These are phyloP conservation scores for Eubasilissa splendida DNA, from an alignment of 2,888 invertebrate genomes.

Conservation along the genomic window DNA sequence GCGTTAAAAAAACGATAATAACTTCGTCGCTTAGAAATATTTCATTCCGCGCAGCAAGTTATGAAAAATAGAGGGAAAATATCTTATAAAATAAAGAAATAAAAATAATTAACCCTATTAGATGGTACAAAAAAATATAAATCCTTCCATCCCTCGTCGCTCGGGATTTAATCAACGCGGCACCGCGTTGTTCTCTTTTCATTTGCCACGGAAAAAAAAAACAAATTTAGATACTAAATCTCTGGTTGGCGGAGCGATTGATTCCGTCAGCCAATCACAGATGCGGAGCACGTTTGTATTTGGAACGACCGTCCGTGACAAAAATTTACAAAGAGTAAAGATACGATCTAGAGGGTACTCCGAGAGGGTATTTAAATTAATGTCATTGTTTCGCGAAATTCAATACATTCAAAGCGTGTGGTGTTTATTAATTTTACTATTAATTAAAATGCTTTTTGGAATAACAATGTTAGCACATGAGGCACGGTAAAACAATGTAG, in stretches of 20 bases:
- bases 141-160: no score
- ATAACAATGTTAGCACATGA: no score
- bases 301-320: slow-evolving; percentile 56
- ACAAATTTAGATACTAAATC: slow-evolving; percentile 55
- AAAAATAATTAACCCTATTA: not conserved
- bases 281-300: slow-evolving; percentile 54
- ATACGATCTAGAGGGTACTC: slow-evolving; percentile 16
- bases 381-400: slow-evolving; percentile 32
- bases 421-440: slow-evolving; percentile 9
- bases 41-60: no score
- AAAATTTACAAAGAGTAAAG: slow-evolving; percentile 45
- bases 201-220: slow-evolving; percentile 37
- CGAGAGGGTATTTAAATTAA: slow-evolving; percentile 11
- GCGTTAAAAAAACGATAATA: no score
- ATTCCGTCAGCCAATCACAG: slow-evolving; percentile 47
- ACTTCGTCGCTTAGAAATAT: no score
- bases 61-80: no score
- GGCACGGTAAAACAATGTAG: no score
- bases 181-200: slow-evolving; percentile 5
- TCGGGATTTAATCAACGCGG: slow-evolving; percentile 16
- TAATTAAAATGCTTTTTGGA: not conserved
- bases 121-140: not conserved
- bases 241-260: slow-evolving; percentile 54
- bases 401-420: slow-evolving; percentile 21
- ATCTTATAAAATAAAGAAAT: not conserved